Percentiles rank a stretch among this genome's conserved stretches.
Conservation (phyloP, 2,888 invertebrate genomes). For the Agrochola circellaris region DNA sequence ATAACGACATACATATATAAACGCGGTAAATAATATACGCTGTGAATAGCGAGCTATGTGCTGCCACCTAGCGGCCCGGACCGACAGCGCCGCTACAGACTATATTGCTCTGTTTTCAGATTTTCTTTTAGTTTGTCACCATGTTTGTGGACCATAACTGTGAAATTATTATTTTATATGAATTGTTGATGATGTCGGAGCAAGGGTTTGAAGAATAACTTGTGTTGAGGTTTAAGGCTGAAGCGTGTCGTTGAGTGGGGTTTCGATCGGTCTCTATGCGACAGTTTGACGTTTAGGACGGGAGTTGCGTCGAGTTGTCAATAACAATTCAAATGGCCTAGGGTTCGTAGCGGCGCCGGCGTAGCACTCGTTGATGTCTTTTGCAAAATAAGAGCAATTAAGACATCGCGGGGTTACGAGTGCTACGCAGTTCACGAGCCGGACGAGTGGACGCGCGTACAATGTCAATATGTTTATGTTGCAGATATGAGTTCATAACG, state of each 20-base stretch:
- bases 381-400: conserved; percentile 70
- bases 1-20: conserved; percentile 88
- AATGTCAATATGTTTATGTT: conserved; percentile 36
- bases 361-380: conserved; percentile 76
- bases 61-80: conserved; percentile 89
- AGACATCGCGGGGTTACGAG: conserved; percentile 50
- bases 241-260: conserved; percentile 29
- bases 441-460: conserved; percentile 7
- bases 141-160: conserved; percentile 76
- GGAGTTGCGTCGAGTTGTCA: conserved; percentile 56
- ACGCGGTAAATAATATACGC: conserved; percentile 89
- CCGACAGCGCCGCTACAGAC: conserved; percentile 79
- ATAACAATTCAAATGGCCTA: conserved; percentile 65
- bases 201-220: conserved; percentile 31
- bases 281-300: conserved; percentile 55
- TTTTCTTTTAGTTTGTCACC: conserved; percentile 79
- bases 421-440: conserved; percentile 55
- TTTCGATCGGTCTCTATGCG: conserved; percentile 27
- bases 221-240: conserved; percentile 16
- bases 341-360: conserved; percentile 66
- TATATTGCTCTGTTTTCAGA: conserved; percentile 80
- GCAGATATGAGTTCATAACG: conserved; percentile 16
- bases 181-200: conserved; percentile 55
- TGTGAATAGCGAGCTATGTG: conserved; percentile 88
- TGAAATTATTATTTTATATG: conserved; percentile 60